Evolutionary conservation across 1,140 invertebrate species (phyloP).

Genomic region (Conus betulinus): DNA sequence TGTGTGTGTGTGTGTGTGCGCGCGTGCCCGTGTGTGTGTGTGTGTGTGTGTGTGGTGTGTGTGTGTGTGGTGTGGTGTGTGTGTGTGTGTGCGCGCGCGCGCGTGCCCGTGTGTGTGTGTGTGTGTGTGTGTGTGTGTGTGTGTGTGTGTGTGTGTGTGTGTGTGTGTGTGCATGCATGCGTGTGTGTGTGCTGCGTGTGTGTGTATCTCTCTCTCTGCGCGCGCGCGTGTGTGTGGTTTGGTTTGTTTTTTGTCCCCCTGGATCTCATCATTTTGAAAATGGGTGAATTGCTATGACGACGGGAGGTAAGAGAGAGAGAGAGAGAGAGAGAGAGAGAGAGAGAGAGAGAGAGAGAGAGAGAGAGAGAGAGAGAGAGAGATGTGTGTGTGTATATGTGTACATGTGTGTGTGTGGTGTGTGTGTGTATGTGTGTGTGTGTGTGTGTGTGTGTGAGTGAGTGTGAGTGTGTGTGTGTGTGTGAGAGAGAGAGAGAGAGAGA

Average conservation of each 20-base stretch:
- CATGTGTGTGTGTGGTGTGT: slow-evolving; percentile 12
- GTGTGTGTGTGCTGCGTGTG: not conserved
- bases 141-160: slow-evolving; percentile 24
- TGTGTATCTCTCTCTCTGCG: no score
- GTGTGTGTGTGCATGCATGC: slow-evolving; percentile 14
- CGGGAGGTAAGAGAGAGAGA: no score
- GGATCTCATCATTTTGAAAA: no score
- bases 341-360: no score
- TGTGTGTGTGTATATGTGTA: not conserved
- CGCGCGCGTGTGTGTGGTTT: no score
- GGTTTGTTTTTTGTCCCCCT: no score
- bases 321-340: no score
- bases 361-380: no score
- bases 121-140: slow-evolving; percentile 27
- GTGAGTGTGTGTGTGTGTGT: slow-evolving; percentile 19
- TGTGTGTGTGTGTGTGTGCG: not conserved
- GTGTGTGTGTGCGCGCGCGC: slow-evolving; percentile 4
- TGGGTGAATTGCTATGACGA: no score
- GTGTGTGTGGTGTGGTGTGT: slow-evolving; percentile 25
- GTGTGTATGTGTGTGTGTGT: not conserved
- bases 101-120: not conserved
- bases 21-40: not conserved
- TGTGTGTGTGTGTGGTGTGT: slow-evolving; percentile 25
- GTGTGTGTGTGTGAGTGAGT: slow-evolving; percentile 7
- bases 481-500: not conserved